Percentiles rank a stretch among this genome's conserved stretches.
These are phyloP conservation scores for Nephrotoma guestfalica DNA, from an alignment of 2,888 invertebrate species.

Conservation along the genomic window DNA sequence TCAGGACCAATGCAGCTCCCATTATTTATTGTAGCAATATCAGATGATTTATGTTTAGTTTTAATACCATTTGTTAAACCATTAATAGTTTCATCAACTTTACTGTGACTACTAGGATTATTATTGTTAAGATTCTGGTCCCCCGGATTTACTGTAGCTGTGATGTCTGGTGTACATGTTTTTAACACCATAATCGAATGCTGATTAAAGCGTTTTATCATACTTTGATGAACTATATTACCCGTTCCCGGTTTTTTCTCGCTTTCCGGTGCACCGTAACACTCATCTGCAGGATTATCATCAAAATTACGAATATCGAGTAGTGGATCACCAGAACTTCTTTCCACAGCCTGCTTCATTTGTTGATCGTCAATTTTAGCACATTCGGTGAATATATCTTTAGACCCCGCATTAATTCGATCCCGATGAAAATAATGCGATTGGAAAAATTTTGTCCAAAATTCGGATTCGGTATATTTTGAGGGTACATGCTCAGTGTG, in stretches of 20 bases:
- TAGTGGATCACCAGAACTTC: conserved; percentile 65
- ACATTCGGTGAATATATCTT: conserved; percentile 96
- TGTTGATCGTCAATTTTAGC: conserved; percentile 87
- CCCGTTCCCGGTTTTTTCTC: conserved; percentile 33
- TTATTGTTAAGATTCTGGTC: neutral
- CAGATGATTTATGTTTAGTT: conserved; percentile 17
- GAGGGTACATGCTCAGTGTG: conserved; percentile 92
- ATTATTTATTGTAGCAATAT: conserved; percentile 7
- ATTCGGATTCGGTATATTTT: conserved; percentile 89
- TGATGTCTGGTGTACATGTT: conserved; percentile 35
- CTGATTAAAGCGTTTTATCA: conserved; percentile 94
- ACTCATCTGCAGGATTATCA: conserved; percentile 49
- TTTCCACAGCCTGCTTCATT: conserved; percentile 59
- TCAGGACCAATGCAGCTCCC: neutral
- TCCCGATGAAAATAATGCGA: conserved; percentile 98
- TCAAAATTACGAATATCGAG: conserved; percentile 73
- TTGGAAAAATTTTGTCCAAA: conserved; percentile 99
- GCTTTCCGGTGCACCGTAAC: conserved; percentile 38
- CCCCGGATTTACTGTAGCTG: neutral
- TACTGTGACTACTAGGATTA: neutral
- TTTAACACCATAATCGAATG: conserved; percentile 91
- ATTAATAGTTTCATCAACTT: neutral
- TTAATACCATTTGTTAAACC: conserved; percentile 16
- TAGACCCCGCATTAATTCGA: conserved; percentile 73
- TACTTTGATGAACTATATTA: conserved; percentile 69